Evolutionary conservation across 1,140 invertebrate genomes (phyloP), one percentile per base, ranked within the genome.

Genomic region (Calycopis cecrops): DNA sequence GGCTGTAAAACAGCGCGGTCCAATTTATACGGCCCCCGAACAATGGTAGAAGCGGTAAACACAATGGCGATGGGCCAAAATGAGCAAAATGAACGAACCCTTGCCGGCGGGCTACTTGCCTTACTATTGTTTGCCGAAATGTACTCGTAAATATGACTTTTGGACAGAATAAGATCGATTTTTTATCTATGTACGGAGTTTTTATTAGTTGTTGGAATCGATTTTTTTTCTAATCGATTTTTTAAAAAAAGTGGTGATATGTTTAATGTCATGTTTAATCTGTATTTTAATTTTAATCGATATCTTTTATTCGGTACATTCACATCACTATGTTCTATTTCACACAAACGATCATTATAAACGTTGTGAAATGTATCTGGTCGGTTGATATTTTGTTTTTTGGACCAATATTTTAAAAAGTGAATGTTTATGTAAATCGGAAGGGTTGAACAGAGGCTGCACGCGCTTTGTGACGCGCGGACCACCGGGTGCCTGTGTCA

Each of bases 21-120:
- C 78, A 80, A 86, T 86, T 86, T 86, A 86, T 86, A 79, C 73
- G 69, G 71, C 61, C 64, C 52, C 63, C 60, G 78, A 83, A 86
- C 83, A 86, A 86, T 85, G 83, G 83, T 82, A 82, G 78, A 69
- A 60, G 77, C 76, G 74, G 80, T 79, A 76, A 78, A 76, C 79
- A 85, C 74, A 80, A 80, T 80, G 77, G 69, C 65, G 60, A 65
- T 71, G 66, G 60, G 57, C 56, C 69, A 77, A 80, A 79, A 75
- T 62, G 76, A 79, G 59, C 70, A 75, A 79, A 74, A 79, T 58
- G 57, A 67, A 62, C 55, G 63, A 71, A 63, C 71, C 60, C 54
- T 56, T 59, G 62, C 68, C 63, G 73, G 58, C 66, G 61, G 69
- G 50, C 55, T 57, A 28, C 54, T 18, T 44, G 42, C 65, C 62